Conservation (phyloP, 2,888 invertebrate genomes). For the Napeogenes sylphis region DNA sequence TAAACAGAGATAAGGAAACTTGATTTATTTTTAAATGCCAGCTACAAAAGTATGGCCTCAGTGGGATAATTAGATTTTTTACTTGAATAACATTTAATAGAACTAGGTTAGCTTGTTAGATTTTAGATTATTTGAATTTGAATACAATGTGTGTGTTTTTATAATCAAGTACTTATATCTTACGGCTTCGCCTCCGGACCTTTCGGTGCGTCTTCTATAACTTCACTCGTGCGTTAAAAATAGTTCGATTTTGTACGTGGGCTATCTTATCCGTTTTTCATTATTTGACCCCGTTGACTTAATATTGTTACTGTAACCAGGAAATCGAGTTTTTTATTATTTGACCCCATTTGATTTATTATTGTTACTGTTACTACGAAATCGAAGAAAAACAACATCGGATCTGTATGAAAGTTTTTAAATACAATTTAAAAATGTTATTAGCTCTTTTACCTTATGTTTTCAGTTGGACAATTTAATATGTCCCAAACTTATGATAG, state of each 20-base stretch:
- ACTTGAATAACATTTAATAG: neutral
- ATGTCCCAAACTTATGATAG: no score
- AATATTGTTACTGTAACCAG: neutral
- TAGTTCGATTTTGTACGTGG: neutral
- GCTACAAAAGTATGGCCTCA: neutral
- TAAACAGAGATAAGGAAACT: conserved; percentile 5
- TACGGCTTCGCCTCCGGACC: conserved; percentile 1
- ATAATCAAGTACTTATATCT: neutral
- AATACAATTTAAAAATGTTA: no score
- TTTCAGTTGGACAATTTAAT: no score
- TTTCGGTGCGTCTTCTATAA: neutral
- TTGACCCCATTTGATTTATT: neutral
- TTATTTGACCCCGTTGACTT: neutral
- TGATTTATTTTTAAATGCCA: conserved; percentile 5
- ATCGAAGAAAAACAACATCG: neutral
- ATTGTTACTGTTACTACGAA: neutral
- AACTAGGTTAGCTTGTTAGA: conserved; percentile 4
- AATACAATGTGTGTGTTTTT: neutral
- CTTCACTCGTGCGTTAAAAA: conserved; percentile 1
- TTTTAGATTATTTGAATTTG: conserved; percentile 2
- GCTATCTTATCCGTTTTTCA: neutral
- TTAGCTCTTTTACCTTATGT: no score
- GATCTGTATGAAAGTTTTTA: neutral
- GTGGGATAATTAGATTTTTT: conserved; percentile 3
- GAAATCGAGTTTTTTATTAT: neutral